phyloP scores from a whole-genome alignment of 1,140 invertebrate species.

The Arctopsyche grandis region DNA sequence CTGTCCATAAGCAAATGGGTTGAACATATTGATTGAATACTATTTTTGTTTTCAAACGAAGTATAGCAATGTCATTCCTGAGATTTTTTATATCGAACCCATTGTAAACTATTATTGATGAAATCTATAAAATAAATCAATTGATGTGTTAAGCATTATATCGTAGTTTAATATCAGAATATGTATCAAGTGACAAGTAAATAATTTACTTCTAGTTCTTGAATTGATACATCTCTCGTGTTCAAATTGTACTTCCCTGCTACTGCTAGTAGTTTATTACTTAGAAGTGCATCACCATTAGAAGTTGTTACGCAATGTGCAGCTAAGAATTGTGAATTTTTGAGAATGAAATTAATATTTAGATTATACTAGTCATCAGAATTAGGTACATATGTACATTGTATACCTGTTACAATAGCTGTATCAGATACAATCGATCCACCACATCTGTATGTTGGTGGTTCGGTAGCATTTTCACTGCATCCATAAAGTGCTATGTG shows the following conservation, averaged over 20 bases:
- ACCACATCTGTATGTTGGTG: slow-evolving; percentile 59
- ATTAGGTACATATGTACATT: too few relatives aligned
- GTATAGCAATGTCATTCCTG: slow-evolving; percentile 72
- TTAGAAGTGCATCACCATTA: slow-evolving; percentile 54
- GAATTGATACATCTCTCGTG: slow-evolving; percentile 55
- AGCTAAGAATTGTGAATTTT: too few relatives aligned
- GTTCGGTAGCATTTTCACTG: slow-evolving; percentile 60
- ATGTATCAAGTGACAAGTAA: too few relatives aligned
- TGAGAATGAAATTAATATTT: too few relatives aligned
- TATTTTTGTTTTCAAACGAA: slow-evolving; percentile 65
- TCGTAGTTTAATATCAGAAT: too few relatives aligned
- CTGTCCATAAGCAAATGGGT: slow-evolving; percentile 68
- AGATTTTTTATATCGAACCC: slow-evolving; percentile 22
- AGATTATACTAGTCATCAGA: neutral
- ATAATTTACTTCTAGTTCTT: slow-evolving; percentile 57
- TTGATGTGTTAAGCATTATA: too few relatives aligned
- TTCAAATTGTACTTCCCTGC: slow-evolving; percentile 60
- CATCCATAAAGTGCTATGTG: slow-evolving; percentile 81
- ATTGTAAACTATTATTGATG: slow-evolving; percentile 23
- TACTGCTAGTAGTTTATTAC: slow-evolving; percentile 56
- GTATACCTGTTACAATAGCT: slow-evolving; percentile 58
- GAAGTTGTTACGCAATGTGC: slow-evolving; percentile 59
- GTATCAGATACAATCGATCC: slow-evolving; percentile 57
- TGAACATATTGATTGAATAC: slow-evolving; percentile 64
- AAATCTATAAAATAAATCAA: slow-evolving; percentile 34